Evolutionary conservation across 2,888 invertebrate genomes (phyloP).

Genomic region (Lycaena phlaeas): DNA sequence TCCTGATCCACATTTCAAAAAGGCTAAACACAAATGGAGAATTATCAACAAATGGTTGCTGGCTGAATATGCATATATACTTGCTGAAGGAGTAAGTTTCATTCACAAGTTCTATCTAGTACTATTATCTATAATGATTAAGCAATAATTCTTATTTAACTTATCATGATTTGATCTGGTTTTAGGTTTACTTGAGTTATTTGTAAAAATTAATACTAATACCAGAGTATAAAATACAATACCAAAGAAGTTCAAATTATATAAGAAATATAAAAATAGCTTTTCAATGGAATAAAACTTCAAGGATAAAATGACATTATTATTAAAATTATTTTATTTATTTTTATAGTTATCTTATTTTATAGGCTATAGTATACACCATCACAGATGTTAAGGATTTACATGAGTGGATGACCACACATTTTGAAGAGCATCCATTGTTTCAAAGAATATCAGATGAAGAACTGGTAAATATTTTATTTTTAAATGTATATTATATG

Average conservation of each 20-base stretch:
- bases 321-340: too few relatives aligned
- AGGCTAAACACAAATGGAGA: slow-evolving; percentile 98
- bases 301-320: neutral
- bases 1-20: slow-evolving; percentile 99
- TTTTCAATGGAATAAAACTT: too few relatives aligned
- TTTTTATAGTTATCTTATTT: too few relatives aligned
- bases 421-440: slow-evolving; percentile 91
- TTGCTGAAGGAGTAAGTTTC: slow-evolving; percentile 82
- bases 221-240: too few relatives aligned
- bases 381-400: slow-evolving; percentile 98
- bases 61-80: slow-evolving; percentile 97
- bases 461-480: slow-evolving; percentile 78
- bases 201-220: too few relatives aligned
- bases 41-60: slow-evolving; percentile 94
- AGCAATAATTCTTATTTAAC: too few relatives aligned
- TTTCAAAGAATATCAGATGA: slow-evolving; percentile 83
- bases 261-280: too few relatives aligned
- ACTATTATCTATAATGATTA: neutral
- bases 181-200: too few relatives aligned
- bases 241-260: too few relatives aligned
- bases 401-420: slow-evolving; percentile 96
- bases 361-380: slow-evolving; percentile 91
- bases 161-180: too few relatives aligned
- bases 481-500: too few relatives aligned
- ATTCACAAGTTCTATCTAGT: too few relatives aligned